Percentiles rank a stretch among this genome's conserved stretches.
Conservation (phyloP, 2,797 vertebrate genomes). For the Muscicapa striata region DNA sequence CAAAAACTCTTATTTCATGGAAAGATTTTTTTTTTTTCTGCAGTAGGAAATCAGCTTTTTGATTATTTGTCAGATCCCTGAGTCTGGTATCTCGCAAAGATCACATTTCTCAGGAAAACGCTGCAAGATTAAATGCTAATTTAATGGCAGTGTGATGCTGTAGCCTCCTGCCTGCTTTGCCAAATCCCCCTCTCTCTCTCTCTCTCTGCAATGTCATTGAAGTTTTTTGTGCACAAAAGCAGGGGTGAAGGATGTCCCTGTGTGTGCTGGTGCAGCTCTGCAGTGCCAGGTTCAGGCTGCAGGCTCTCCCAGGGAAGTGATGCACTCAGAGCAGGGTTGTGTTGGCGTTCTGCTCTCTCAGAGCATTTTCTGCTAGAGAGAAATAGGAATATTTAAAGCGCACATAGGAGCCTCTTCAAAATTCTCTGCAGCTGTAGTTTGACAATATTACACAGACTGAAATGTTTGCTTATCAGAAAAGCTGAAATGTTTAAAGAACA, state of each 20-base stretch:
- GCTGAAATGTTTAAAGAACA: slow-evolving; percentile 69
- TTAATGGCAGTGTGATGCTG: not conserved
- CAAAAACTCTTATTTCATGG: not conserved
- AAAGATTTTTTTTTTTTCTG: not conserved
- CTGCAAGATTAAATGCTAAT: slow-evolving; percentile 54
- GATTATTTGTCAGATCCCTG: slow-evolving; percentile 38
- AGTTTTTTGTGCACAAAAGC: not conserved
- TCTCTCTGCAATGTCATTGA: not conserved
- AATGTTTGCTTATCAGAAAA: slow-evolving; percentile 70
- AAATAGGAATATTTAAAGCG: slow-evolving; percentile 52
- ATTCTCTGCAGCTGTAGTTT: slow-evolving; percentile 64
- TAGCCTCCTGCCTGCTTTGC: not conserved
- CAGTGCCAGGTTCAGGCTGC: not conserved
- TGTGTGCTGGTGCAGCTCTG: not conserved
- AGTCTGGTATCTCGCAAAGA: slow-evolving; percentile 38
- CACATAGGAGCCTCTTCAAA: slow-evolving; percentile 55
- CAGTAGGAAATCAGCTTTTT: slow-evolving; percentile 15
- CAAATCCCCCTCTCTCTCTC: not conserved
- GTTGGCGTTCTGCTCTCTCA: slow-evolving; percentile 60
- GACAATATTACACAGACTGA: slow-evolving; percentile 61
- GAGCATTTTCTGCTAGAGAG: slow-evolving; percentile 61
- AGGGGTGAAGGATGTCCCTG: not conserved
- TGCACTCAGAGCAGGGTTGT: slow-evolving; percentile 12
- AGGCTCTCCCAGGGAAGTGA: not conserved
- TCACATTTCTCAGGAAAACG: slow-evolving; percentile 14